Evolutionary conservation across 2,888 invertebrate species (phyloP), one percentile per base, ranked within the genome.

Genomic region (Tubiluchus corallicola): DNA sequence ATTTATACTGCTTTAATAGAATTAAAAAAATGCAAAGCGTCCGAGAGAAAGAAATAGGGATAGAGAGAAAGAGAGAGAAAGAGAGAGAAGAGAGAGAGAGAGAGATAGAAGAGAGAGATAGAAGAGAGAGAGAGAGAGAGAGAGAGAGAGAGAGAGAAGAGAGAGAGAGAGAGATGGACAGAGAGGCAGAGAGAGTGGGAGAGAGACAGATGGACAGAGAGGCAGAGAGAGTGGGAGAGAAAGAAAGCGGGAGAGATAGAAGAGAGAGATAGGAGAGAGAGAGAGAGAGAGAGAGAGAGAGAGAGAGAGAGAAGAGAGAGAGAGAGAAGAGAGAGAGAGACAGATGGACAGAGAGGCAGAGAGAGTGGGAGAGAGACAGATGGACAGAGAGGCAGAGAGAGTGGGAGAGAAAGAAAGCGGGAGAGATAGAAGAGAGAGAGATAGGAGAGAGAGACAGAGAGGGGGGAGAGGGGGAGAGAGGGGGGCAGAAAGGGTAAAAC

Each of bases 301-400:
- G 29, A 29, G 29, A 29, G 29, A 29, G 29, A 9, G 29, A 29
- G 29, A 29, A 9, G n/a, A 29, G 29, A n/a, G n/a, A 29, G 29
- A 29, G 29, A n/a, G 29, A 29, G 29, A 29, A 29, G 29, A 29
- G 29, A 9, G 29, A 29, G 29, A 29, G 29, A n/a, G n/a, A 29
- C 9, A 29, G 29, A 29, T 9, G n/a, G 29, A 29, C 9, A 29
- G 29, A n/a, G n/a, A n/a, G n/a, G n/a, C 9, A 29, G 29, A 29
- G 29, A 29, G 29, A 29, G 9, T 29, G 29, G n/a, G 29, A 9
- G 29, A 29, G 29, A 29, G 29, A 29, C 9, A 29, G 29, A 29
- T 29, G 29, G n/a, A n/a, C 9, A 9, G 29, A 29, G 29, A 29
- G 29, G n/a, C 9, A 29, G n/a, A 9, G 29, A 29, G 29, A 29